Evolutionary conservation across 2,888 invertebrate species (phyloP).

Genomic region (Gisinianus flammeolus): DNA sequence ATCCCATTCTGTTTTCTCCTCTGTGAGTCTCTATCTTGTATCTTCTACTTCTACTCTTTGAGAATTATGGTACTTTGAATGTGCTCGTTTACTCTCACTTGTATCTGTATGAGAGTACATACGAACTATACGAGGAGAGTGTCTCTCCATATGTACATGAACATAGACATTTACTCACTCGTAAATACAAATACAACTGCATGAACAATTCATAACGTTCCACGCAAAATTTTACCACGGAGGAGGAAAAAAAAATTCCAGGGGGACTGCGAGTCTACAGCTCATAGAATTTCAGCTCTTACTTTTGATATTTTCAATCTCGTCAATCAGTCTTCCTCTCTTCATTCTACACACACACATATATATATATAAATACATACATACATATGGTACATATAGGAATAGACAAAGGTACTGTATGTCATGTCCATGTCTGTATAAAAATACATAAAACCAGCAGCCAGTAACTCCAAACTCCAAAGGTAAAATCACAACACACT

Average conservation of each 20-base stretch:
- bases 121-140: background rate
- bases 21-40: slow-evolving; percentile 7
- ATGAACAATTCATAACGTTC: slow-evolving; percentile 25
- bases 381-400: too few relatives aligned
- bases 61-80: slow-evolving; percentile 14
- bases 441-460: too few relatives aligned
- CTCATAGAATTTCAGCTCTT: background rate
- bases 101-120: background rate
- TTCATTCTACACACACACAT: background rate
- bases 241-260: slow-evolving; percentile 13
- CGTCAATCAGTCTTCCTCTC: slow-evolving; percentile 3
- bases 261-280: slow-evolving; percentile 8
- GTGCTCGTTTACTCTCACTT: background rate
- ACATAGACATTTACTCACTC: background rate
- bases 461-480: too few relatives aligned
- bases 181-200: slow-evolving; percentile 8
- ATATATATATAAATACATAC: background rate
- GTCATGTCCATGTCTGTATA: too few relatives aligned
- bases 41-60: slow-evolving; percentile 6
- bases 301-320: background rate
- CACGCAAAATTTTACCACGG: slow-evolving; percentile 37
- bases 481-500: too few relatives aligned
- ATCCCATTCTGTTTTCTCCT: slow-evolving; percentile 4
- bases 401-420: too few relatives aligned
- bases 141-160: background rate